Conservation (phyloP, 2,888 invertebrate species). For the Morpho achilles region DNA sequence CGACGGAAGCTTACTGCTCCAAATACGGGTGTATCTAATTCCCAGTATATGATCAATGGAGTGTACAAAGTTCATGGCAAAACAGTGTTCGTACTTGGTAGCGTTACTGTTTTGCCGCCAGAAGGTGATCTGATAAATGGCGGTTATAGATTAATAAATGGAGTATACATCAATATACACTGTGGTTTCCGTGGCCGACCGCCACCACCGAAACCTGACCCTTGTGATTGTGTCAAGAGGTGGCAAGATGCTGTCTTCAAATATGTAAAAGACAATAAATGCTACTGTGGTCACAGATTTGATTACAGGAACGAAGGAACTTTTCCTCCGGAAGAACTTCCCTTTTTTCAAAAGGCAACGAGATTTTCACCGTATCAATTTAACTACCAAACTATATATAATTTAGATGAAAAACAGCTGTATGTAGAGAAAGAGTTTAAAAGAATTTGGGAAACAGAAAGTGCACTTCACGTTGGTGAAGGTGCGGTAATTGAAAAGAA, state of each 20-base stretch:
- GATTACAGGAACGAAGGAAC: slow-evolving; percentile 57
- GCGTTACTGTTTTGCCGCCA: slow-evolving; percentile 46
- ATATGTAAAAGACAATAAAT: slow-evolving; percentile 54
- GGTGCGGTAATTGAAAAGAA: slow-evolving; percentile 33
- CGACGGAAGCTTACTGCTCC: slow-evolving; percentile 48
- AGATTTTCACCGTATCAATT: slow-evolving; percentile 41
- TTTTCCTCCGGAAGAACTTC: slow-evolving; percentile 51
- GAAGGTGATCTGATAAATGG: slow-evolving; percentile 61
- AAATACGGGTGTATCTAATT: slow-evolving; percentile 46
- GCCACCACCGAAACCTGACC: slow-evolving; percentile 40
- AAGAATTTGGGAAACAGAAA: slow-evolving; percentile 60
- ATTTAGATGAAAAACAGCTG: slow-evolving; percentile 48
- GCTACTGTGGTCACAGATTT: slow-evolving; percentile 55
- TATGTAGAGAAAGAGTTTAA: slow-evolving; percentile 56
- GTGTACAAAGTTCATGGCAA: slow-evolving; percentile 48
- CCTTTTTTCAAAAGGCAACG: slow-evolving; percentile 56
- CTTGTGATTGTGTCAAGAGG: slow-evolving; percentile 56
- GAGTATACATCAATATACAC: slow-evolving; percentile 49
- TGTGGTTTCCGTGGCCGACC: slow-evolving; percentile 47
- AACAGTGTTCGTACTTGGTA: slow-evolving; percentile 48
- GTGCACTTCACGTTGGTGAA: slow-evolving; percentile 44
- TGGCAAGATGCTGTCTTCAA: slow-evolving; percentile 50
- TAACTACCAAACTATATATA: slow-evolving; percentile 59
- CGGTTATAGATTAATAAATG: slow-evolving; percentile 42
- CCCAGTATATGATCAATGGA: slow-evolving; percentile 56